Base-by-base conservation (phyloP, 2,888 invertebrate genomes). In the Ariolimax columbianus region DNA sequence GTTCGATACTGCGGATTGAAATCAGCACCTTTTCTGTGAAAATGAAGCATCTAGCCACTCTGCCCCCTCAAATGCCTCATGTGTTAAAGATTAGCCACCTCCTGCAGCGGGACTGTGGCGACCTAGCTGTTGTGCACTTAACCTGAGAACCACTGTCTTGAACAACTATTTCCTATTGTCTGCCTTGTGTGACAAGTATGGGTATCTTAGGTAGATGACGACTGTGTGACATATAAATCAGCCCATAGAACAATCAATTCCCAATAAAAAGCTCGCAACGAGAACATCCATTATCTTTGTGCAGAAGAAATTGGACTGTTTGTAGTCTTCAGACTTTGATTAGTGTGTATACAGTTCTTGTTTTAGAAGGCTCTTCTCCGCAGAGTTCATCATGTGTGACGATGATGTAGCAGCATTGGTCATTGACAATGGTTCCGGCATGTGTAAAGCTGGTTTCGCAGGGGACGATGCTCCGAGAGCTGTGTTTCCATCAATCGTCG, bases 341-440 rank as follows among this genome's bases (percentile, higher is more conserved):
- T n/a, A 63, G 3, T n/a, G 1, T 63, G 9, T 4, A n/a, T 63
- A n/a, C 3, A 23, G n/a, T 9, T 47, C 47, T 63, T 63, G 3
- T n/a, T 63, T n/a, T n/a, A 23, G 11, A n/a, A 63, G n/a, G 2
- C 23, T n/a, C 17, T 26, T 63, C n/a, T 26, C n/a, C n/a, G 59
- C 26, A 9, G 23, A 40, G 26, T 38, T 33, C 78, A 90, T 84
- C 79, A 90, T 90, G 90, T 90, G 89, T 86, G 87, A 87, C 84
- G 87, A 87, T 36, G 87, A 87, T 33, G 82, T 87, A 72, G 87
- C 87, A 23, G 87, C 87, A 38, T 84, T 87, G 51, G 87, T 87
- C 33, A 82, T 87, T 51, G 87, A 87, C 95, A n/a, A 96, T 95
- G 98, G 98, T 87, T 97, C 98, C 93, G 97, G 97, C 38, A 91